Conservation (phyloP, 1,140 invertebrate species). For the Drosophila arizonae region DNA sequence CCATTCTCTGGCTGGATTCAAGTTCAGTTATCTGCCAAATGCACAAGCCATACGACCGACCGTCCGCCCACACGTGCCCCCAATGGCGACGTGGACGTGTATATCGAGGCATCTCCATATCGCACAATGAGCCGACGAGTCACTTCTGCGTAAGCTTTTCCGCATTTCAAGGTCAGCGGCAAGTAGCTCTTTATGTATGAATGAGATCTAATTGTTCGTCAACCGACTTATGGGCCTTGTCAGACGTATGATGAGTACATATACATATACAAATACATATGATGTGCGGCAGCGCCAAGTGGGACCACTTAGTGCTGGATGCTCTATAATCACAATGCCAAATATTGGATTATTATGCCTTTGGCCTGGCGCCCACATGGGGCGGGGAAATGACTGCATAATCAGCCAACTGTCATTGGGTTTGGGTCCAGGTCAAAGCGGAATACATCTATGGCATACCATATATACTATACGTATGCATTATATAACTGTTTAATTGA, state of each 20-base stretch:
- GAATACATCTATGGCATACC: background rate
- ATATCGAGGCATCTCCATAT: conserved; percentile 37
- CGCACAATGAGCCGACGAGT: conserved; percentile 29
- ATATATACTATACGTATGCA: background rate
- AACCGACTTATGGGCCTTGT: conserved; percentile 39
- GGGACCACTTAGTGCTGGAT: conserved; percentile 18
- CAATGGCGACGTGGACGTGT: conserved; percentile 4
- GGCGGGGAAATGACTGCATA: background rate
- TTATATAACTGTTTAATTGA: background rate
- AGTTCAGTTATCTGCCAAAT: conserved; percentile 31
- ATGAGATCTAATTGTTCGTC: conserved; percentile 77
- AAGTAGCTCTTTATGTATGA: conserved; percentile 76
- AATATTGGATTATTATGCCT: conserved; percentile 52
- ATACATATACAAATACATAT: too few species aligned
- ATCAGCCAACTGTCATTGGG: conserved; percentile 12
- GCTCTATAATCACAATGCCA: conserved; percentile 54
- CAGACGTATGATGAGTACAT: background rate
- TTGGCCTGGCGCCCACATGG: background rate
- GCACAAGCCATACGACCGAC: conserved; percentile 2
- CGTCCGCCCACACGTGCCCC: conserved; percentile 5
- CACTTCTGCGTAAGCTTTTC: conserved; percentile 59
- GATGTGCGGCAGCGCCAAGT: conserved; percentile 19
- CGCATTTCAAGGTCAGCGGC: conserved; percentile 65
- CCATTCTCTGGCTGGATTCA: conserved; percentile 11
- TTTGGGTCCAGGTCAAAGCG: background rate